Evolutionary conservation across 1,140 invertebrate species (phyloP).

Genomic region (Cotesia typhae): DNA sequence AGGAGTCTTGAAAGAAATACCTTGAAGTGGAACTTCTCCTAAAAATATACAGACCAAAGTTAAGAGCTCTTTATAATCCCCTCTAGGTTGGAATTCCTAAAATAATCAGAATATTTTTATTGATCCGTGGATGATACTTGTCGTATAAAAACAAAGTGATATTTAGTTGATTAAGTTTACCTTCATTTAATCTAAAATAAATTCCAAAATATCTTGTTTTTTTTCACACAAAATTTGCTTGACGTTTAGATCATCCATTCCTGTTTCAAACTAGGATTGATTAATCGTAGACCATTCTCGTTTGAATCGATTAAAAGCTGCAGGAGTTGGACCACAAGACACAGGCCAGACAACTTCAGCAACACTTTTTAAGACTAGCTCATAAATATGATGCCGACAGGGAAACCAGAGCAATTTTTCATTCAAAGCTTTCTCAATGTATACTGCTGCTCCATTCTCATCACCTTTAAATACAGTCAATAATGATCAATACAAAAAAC

Average conservation of each 20-base stretch:
- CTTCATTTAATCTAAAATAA: slow-evolving; percentile 1
- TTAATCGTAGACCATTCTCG: slow-evolving; percentile 25
- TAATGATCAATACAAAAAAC: slow-evolving; percentile 17
- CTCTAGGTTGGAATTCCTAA: slow-evolving; percentile 25
- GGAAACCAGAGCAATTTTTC: slow-evolving; percentile 22
- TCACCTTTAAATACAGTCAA: slow-evolving; percentile 14
- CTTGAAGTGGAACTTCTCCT: slow-evolving; percentile 12
- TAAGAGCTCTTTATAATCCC: slow-evolving; percentile 39
- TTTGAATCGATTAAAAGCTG: slow-evolving; percentile 31
- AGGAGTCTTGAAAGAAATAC: slow-evolving; percentile 31
- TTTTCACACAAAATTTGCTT: slow-evolving; percentile 5
- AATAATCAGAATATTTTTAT: slow-evolving; percentile 3
- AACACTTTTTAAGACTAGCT: slow-evolving; percentile 26
- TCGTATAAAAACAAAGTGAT: slow-evolving; percentile 13
- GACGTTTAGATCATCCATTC: slow-evolving; percentile 17
- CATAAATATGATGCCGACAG: slow-evolving; percentile 30
- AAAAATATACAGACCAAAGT: slow-evolving; percentile 37
- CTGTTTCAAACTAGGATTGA: slow-evolving; percentile 25
- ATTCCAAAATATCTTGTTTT: slow-evolving; percentile 12
- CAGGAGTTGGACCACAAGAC: slow-evolving; percentile 28
- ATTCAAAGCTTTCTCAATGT: slow-evolving; percentile 24
- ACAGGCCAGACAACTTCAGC: slow-evolving; percentile 26
- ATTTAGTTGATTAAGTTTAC: neutral
- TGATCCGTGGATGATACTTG: neutral
- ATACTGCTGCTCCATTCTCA: slow-evolving; percentile 15